Evolutionary conservation across 2,888 invertebrate species (phyloP).

Genomic region (Tubiluchus corallicola): DNA sequence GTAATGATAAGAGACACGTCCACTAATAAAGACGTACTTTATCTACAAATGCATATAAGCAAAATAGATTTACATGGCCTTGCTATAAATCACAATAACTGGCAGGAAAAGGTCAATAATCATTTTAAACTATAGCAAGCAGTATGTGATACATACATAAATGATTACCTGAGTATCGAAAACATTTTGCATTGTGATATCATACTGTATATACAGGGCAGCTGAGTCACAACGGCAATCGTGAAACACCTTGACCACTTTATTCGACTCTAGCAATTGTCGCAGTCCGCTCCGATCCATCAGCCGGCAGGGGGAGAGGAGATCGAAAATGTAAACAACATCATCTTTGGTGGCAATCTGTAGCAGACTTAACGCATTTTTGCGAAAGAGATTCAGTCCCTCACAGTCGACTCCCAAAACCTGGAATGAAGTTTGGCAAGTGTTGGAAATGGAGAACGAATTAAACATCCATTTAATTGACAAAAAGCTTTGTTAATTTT

Average conservation of each 20-base stretch:
- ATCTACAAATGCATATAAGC: no score
- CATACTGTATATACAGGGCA: conserved; percentile 66
- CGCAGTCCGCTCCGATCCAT: conserved; percentile 56
- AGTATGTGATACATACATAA: no score
- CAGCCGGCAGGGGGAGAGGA: conserved; percentile 61
- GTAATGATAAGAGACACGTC: no score
- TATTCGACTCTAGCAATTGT: conserved; percentile 54
- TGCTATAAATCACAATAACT: no score
- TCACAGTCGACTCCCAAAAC: conserved; percentile 70
- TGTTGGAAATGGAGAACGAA: no score
- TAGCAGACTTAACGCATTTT: conserved; percentile 67
- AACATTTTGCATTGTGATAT: conserved; percentile 58
- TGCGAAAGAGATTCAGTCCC: conserved; percentile 72
- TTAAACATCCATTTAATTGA: no score
- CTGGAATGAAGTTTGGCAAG: no score
- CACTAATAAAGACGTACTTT: no score
- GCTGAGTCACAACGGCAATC: conserved; percentile 80
- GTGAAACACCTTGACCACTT: conserved; percentile 68
- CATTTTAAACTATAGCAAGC: no score
- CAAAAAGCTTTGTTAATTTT: no score
- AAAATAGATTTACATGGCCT: no score
- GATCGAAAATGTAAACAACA: conserved; percentile 67
- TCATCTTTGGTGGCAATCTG: conserved; percentile 51
- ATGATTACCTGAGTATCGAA: conserved; percentile 71
- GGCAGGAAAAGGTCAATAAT: no score